Evolutionary conservation across 2,888 invertebrate genomes (phyloP).

Genomic region (Allygus modestus): DNA sequence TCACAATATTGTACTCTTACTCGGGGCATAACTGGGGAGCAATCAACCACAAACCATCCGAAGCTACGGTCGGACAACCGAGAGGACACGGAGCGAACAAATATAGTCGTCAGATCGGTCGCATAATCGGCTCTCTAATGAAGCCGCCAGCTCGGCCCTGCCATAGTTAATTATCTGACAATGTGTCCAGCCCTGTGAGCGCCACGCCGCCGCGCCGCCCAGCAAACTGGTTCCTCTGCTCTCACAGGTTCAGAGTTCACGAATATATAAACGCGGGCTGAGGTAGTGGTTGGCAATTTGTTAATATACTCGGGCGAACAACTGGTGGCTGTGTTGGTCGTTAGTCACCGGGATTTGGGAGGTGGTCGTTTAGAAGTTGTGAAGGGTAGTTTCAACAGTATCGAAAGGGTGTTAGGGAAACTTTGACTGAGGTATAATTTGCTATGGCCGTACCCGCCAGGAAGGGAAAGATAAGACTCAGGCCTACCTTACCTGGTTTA

Average conservation of each 20-base stretch:
- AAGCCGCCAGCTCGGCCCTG: constrained; percentile 51
- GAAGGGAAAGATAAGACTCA: too few species aligned
- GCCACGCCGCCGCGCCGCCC: constrained; percentile 26
- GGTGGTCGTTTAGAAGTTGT: neutral
- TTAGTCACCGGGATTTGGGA: neutral
- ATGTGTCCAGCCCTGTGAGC: constrained; percentile 33
- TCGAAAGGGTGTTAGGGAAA: too few species aligned
- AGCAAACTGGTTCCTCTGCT: constrained; percentile 16
- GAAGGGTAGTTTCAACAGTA: neutral
- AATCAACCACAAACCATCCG: too few species aligned
- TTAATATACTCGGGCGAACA: constrained; percentile 19
- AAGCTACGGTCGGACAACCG: neutral
- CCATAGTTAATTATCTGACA: constrained; percentile 60
- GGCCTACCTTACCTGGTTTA: too few species aligned
- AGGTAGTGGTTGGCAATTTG: neutral
- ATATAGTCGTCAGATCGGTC: constrained; percentile 55
- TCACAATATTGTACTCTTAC: neutral
- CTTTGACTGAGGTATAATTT: too few species aligned
- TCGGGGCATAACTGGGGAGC: too few species aligned
- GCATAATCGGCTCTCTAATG: constrained; percentile 56
- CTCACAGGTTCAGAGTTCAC: constrained; percentile 49
- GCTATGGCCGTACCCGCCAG: too few species aligned
- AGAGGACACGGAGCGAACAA: constrained; percentile 51
- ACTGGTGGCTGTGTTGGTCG: constrained; percentile 37
- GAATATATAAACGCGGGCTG: constrained; percentile 33